Evolutionary conservation across 1,140 invertebrate species (phyloP), one percentile per base, ranked within the genome.

Genomic region (Drosophila pseudoananassae): DNA sequence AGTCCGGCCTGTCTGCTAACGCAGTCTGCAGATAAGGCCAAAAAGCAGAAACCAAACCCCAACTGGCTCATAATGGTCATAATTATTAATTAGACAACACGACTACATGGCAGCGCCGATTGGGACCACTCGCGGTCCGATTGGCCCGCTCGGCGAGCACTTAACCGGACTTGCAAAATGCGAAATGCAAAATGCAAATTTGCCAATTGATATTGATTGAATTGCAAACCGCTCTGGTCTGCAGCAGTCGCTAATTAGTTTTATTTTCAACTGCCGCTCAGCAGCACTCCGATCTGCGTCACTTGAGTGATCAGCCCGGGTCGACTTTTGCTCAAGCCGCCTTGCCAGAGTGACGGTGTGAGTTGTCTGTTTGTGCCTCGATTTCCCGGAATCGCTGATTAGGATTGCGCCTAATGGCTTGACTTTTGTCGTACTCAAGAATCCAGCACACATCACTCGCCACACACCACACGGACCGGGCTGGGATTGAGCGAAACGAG

Each of bases 151-250:
- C 29, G 38, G 72, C 43, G 64, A 50, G 51, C 76, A 79, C 75
- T 77, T 77, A 87, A 85, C 81, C 75, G 77, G 81, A 71, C 81
- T 85, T 81, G 40, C 15, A 17, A 15, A 77, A 85, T 84, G 72
- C 72, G 49, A 61, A 68, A 54, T 73, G 66, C 55, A 55, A 87
- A 88, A 87, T 88, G 83, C 84, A 88, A 88, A 88, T 89, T 88
- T 76, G 60, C 75, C 76, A 87, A 88, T 88, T 88, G 83, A 88
- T 88, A 88, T 89, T 88, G 83, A 88, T 88, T 88, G 71, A 63
- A 79, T 65, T 88, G 83, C 78, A 68, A 65, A 82, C 56, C 50
- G 74, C 70, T 23, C 29, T 25, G 14, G 17, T 20, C 53, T 51
- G 47, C 15, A 43, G 50, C 17, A 27, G 27, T 72, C 43, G 83